Evolutionary conservation across 2,113 vertebrate species (phyloP).

Genomic region (Sitta europaea): DNA sequence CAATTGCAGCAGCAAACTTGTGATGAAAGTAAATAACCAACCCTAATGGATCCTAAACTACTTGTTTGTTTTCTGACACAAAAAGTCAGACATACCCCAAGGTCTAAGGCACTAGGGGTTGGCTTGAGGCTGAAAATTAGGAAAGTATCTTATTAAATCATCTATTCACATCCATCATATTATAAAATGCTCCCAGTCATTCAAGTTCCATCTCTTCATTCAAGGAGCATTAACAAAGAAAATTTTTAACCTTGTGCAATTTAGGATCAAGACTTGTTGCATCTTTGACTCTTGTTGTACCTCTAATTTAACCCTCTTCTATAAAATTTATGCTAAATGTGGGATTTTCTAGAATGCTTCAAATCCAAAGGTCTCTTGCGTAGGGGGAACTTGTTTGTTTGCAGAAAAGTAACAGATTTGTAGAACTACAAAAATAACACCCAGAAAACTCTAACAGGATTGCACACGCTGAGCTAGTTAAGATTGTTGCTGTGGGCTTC

Average conservation of each 20-base stretch:
- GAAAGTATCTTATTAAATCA: neutral
- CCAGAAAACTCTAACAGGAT: neutral
- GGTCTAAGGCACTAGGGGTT: neutral
- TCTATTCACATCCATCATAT: neutral
- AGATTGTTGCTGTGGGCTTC: neutral
- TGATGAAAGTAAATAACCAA: neutral
- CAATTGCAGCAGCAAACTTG: neutral
- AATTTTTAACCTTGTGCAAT: neutral
- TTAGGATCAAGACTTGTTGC: neutral
- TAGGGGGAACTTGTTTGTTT: neutral
- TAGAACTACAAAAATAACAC: neutral
- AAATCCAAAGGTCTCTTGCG: neutral
- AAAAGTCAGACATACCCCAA: neutral
- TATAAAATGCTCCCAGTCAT: neutral
- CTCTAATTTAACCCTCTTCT: neutral
- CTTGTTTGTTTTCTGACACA: neutral
- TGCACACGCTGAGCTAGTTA: neutral
- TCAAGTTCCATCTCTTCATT: neutral
- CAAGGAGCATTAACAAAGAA: neutral
- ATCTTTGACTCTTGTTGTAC: neutral
- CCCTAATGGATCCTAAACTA: neutral
- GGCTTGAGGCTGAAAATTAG: neutral
- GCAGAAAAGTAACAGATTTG: neutral
- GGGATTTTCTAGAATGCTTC: neutral
- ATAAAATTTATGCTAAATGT: neutral